These are phyloP conservation scores for Drosophila takahashii DNA, from an alignment of 1,140 invertebrate genomes.

Conservation along the genomic window DNA sequence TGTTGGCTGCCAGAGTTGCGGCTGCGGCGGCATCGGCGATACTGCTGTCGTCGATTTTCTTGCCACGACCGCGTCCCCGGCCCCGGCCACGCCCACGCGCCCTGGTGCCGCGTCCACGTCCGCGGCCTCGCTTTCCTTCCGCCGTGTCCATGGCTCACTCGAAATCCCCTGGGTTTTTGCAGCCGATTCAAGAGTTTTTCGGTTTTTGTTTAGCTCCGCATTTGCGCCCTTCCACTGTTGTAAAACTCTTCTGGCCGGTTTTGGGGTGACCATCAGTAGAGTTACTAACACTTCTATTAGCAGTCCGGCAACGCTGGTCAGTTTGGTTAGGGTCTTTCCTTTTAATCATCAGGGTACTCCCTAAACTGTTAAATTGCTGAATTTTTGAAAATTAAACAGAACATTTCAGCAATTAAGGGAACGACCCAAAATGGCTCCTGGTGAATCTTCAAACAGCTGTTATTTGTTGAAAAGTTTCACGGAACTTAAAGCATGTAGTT, in stretches of 20 bases:
- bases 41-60: slow-evolving; percentile 89
- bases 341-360: too few relatives aligned
- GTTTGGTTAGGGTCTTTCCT: too few relatives aligned
- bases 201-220: slow-evolving; percentile 26
- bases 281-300: not conserved
- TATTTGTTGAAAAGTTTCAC: too few relatives aligned
- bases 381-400: too few relatives aligned
- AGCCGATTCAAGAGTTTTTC: slow-evolving; percentile 13
- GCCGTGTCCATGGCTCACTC: slow-evolving; percentile 72
- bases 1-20: slow-evolving; percentile 24
- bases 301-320: not conserved
- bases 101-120: slow-evolving; percentile 86
- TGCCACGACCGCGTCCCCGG: slow-evolving; percentile 89
- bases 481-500: too few relatives aligned
- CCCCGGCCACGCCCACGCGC: slow-evolving; percentile 88
- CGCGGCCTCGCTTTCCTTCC: slow-evolving; percentile 86
- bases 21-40: slow-evolving; percentile 85
- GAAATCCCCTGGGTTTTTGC: not conserved
- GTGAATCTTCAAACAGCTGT: too few relatives aligned
- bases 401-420: too few relatives aligned
- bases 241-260: not conserved
- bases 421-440: too few relatives aligned
- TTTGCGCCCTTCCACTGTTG: slow-evolving; percentile 11
- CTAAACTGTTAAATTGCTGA: too few relatives aligned
- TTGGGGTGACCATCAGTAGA: not conserved